Base-by-base conservation (phyloP, 2,888 invertebrate species). In the Dryobotodes eremita region DNA sequence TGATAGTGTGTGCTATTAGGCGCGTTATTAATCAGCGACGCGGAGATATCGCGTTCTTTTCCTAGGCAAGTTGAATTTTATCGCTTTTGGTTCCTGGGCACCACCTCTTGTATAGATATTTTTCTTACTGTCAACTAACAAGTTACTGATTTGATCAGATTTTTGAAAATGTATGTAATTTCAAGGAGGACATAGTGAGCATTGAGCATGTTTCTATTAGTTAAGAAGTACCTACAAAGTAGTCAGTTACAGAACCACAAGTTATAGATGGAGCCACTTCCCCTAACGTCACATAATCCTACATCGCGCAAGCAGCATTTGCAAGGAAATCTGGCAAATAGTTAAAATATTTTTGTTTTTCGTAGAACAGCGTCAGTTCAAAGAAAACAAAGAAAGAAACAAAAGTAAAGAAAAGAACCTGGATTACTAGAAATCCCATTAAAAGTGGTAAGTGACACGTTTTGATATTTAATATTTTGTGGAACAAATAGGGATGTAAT, bases 381-480 rank as follows among this genome's bases (percentile, higher is more conserved):
- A 86, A 82, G 42, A 68, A 66, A 36, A 13, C 53, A 7, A 90
- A 83, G 57, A 36, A 71, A 61, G 79, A 80, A 2, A 42, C 1
- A 0, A 89, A 82, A 75, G 72, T 72, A 4, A 91, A 90, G 81
- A 92, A 89, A 70, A 90, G 77, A 48, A 75, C 84, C 0, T 89
- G 83, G 4, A 80, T 82, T 7, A 88, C 90, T 0, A 91, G 87
- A 64, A 68, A 2, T 53, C 7, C 57, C 4, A 23, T 66, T 7
- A 88, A 82, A 55, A 83, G 59, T 26, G 48, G 88, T 89, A 68
- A 82, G 83, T 72, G 15, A 61, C 1, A 13, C 10, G 17, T 42
- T 1, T 31, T 13, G 26, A 15, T 48, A 59, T 4, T 0, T 64
- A 20, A 57, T 46, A 57, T 7, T 46, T 23, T 46, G 1, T 42